These are phyloP conservation scores for Murina feae DNA, from an alignment of 2,113 vertebrate genomes.

Conservation along the genomic window DNA sequence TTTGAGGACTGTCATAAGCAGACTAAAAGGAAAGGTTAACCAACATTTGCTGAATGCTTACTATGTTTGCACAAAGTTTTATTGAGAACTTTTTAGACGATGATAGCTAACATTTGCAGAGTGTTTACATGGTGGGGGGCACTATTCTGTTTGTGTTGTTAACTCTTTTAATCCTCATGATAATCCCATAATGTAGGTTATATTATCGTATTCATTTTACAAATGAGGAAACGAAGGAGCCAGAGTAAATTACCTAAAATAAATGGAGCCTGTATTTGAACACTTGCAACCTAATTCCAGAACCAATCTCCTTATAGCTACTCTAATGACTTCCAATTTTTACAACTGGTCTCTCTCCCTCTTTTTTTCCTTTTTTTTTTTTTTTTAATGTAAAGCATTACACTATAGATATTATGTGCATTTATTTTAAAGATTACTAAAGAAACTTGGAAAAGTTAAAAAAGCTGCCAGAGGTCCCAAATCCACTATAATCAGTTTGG, in stretches of 20 bases:
- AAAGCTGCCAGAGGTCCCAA: not conserved
- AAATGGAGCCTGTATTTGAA: not conserved
- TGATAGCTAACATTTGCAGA: not conserved
- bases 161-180: not conserved
- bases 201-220: not conserved
- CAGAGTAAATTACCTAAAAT: not conserved
- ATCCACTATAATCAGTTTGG: not conserved
- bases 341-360: not conserved
- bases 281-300: not conserved
- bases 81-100: not conserved
- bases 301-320: not conserved
- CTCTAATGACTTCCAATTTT: not conserved
- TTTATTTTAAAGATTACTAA: conserved; percentile 10
- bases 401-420: not conserved
- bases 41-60: conserved; percentile 15
- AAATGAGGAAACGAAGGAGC: not conserved
- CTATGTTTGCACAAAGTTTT: not conserved
- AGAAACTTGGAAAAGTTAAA: conserved; percentile 8
- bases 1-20: not conserved
- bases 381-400: not conserved
- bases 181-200: not conserved
- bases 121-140: not conserved
- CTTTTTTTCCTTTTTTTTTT: not conserved
- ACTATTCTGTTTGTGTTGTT: not conserved
- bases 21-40: conserved; percentile 2